Base-by-base conservation (phyloP, 2,888 invertebrate genomes). In the Pardosa pseudoannulata region DNA sequence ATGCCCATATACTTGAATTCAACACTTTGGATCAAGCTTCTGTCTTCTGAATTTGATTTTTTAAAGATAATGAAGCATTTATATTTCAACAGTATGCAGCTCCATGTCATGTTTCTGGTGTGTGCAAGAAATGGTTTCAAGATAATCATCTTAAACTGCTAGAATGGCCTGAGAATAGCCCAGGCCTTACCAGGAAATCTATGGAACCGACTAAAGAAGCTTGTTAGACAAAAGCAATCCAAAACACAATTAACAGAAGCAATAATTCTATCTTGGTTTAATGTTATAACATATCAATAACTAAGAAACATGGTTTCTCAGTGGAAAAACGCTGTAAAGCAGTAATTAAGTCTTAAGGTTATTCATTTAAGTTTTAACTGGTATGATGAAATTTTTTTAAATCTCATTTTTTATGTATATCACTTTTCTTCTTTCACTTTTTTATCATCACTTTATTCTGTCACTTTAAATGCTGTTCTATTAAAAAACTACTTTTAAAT, bases 221-320 rank as follows among this genome's bases (percentile, higher is more conserved):
- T 0, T 32, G 29, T 11, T 28, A 29, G 16, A 13, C 29, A 67
- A 0, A 67, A 67, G 31, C 31, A 67, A 32, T 19, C 67, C n/a
- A 29, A 67, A 67, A 67, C 67, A 3, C 32, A 67, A 67, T 67
- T 67, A n/a, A 67, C 29, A 67, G 67, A 67, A 39, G 67, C 67
- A 50, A 29, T 67, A 2, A 29, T 67, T 29, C 29, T 11, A 67
- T 67, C 32, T 67, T 67, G 29, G 29, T 32, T 29, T n/a, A 2
- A 67, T 16, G 5, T 31, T 5, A 67, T 16, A 31, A 32, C n/a
- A 5, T 5, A 13, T 19, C 5, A 3, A 2, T 13, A 28, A 19
- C 64, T 27, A 27, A 31, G 29, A 65, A 28, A 16, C 13, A 19
- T 28, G 6, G 16, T 9, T 23, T 7, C 65, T 65, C 65, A 28